Evolutionary conservation across 2,888 invertebrate species (phyloP), one percentile per base, ranked within the genome.

Genomic region (Malachius bipustulatus): DNA sequence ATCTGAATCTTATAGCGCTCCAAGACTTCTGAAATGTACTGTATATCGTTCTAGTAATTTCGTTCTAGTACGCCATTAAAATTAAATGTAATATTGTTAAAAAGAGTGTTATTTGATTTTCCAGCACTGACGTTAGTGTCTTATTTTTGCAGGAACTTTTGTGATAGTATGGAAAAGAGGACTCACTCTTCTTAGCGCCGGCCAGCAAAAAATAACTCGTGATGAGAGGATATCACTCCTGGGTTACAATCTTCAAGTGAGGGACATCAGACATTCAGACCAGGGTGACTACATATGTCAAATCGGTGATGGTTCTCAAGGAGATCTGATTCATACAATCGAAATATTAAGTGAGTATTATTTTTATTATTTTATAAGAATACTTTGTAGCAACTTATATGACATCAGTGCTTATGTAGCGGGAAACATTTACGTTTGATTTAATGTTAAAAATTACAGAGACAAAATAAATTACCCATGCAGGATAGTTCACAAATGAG

Each of bases 251-350:
- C 56, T 71, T 38, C 66, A 70, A 52, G 61, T 71, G 39, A 60
- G 64, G 40, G 65, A 66, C 43, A 66, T 70, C 31, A 59, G 60
- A 41, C 64, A 67, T 26, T 57, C 65, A 27, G 70, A 71, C 50
- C 68, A 69, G 33, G 71, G 70, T 2, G 69, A 69, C 50, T 71
- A 71, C 52, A 65, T 69, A 24, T 71, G 71, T 50, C 70, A 70
- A 49, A 64, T 71, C 31, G 67, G 68, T 16, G 70, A 69, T 38
- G 66, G 66, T 13, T 62, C 64, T n/a, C 63, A 64, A 35, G 62
- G 67, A 14, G 70, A 70, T 46, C 63, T 70, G 38, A 66, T 67
- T 13, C 70, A 70, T 53, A 67, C 67, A n/a, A 64, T 71, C 16
- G 68, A 70, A 52, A 69, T 71, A 43, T 51, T 70, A 28, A 70